phyloP scores from a whole-genome alignment of 2,888 invertebrate species.

The Amblyteles armatorius region DNA sequence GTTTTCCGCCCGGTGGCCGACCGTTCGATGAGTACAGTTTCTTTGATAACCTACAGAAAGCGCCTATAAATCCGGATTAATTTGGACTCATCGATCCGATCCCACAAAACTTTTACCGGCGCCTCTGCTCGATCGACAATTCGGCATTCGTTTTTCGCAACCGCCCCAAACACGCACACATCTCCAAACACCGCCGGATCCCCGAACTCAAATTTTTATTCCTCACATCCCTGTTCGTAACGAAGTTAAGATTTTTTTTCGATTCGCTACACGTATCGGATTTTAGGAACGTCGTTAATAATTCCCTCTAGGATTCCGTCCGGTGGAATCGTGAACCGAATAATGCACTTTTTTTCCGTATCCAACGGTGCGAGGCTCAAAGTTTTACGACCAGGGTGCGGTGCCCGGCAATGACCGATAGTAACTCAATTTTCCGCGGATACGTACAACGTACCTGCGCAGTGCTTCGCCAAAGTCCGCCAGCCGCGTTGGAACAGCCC shows the following conservation, averaged over 20 bases:
- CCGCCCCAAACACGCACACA: no score
- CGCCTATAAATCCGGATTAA: background rate
- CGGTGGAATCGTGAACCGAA: constrained; percentile 48
- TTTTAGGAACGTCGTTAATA: constrained; percentile 45
- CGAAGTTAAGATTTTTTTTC: constrained; percentile 1
- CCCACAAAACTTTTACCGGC: no score
- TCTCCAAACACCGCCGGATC: background rate
- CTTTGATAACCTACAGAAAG: background rate
- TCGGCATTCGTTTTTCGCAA: no score
- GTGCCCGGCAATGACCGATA: constrained; percentile 51
- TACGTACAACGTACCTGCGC: background rate
- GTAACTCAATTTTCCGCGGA: constrained; percentile 63
- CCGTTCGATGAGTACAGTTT: no score
- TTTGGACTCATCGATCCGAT: no score
- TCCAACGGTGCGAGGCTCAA: constrained; percentile 34
- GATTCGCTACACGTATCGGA: constrained; percentile 37
- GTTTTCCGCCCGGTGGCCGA: no score
- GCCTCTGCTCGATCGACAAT: no score
- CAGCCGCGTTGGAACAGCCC: constrained; percentile 23
- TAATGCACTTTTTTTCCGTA: constrained; percentile 19
- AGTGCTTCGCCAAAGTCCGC: background rate
- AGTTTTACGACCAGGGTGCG: constrained; percentile 40
- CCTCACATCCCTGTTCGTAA: background rate
- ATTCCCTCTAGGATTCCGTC: constrained; percentile 13
- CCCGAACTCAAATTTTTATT: background rate